phyloP scores from a whole-genome alignment of 2,888 invertebrate species.

The Harpalus rubripes region DNA sequence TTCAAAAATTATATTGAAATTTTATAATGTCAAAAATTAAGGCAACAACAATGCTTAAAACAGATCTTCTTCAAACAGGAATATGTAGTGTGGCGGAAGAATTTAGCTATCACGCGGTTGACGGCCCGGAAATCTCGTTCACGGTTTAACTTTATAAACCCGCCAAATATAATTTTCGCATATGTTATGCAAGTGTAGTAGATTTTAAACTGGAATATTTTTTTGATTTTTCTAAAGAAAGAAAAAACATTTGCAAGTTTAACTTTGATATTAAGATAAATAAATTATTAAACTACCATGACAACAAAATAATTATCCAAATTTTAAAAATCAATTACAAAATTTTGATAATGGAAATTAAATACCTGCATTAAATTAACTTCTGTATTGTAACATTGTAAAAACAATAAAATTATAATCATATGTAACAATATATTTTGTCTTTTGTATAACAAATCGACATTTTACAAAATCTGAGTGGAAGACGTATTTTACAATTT shows the following conservation, averaged over 20 bases:
- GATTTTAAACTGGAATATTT: slow-evolving; percentile 60
- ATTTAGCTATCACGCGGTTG: slow-evolving; percentile 62
- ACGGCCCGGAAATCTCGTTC: slow-evolving; percentile 62
- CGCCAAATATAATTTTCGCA: slow-evolving; percentile 63
- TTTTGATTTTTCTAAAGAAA: slow-evolving; percentile 58
- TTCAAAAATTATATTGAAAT: slow-evolving; percentile 56
- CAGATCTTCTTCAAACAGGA: slow-evolving; percentile 57
- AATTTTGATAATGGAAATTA: slow-evolving; percentile 3
- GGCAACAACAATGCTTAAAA: slow-evolving; percentile 55
- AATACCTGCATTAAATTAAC: slow-evolving; percentile 11
- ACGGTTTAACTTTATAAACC: slow-evolving; percentile 56
- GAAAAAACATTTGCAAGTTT: slow-evolving; percentile 56
- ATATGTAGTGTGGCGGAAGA: slow-evolving; percentile 64
- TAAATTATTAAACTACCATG: slow-evolving; percentile 46
- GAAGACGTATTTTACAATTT: slow-evolving; percentile 48
- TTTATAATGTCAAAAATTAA: slow-evolving; percentile 60
- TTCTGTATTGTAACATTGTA: background rate
- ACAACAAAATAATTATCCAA: slow-evolving; percentile 40
- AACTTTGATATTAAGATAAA: slow-evolving; percentile 54
- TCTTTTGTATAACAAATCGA: slow-evolving; percentile 13
- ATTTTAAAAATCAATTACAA: slow-evolving; percentile 19
- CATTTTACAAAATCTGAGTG: slow-evolving; percentile 44
- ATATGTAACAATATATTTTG: slow-evolving; percentile 4
- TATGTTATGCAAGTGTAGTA: slow-evolving; percentile 26
- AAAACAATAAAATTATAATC: background rate